Evolutionary conservation across 2,113 vertebrate species (phyloP).

Genomic region (Amblyopsis rosae): DNA sequence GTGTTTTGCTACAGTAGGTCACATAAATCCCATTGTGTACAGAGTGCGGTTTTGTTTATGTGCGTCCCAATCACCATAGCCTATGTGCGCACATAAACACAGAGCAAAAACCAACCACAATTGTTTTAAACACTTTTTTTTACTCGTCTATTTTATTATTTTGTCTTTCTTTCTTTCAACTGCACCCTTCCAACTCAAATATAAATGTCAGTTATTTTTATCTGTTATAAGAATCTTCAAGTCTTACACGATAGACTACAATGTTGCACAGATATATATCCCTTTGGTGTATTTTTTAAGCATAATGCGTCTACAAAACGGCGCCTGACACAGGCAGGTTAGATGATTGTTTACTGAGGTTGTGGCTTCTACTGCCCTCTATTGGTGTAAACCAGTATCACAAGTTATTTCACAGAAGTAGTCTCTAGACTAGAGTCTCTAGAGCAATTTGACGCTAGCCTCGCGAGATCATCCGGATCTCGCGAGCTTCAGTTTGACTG

Average conservation of each 20-base stretch:
- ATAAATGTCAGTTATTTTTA: no score
- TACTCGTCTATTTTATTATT: no score
- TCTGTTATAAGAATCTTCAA: no score
- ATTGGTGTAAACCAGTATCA: conserved; percentile 10
- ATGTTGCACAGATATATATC: background rate
- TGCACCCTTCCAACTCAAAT: no score
- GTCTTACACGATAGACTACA: background rate
- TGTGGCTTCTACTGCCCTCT: conserved; percentile 45
- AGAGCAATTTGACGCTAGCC: no score
- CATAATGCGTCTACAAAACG: background rate
- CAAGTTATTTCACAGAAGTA: no score
- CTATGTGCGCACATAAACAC: background rate
- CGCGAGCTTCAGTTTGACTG: no score
- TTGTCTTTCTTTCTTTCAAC: no score
- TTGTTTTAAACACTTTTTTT: no score
- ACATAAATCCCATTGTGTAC: background rate
- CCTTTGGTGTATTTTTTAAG: background rate
- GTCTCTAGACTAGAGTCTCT: no score
- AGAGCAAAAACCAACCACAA: background rate
- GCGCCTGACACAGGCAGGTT: background rate
- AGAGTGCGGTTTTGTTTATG: no score
- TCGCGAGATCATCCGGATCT: no score
- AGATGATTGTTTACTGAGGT: background rate
- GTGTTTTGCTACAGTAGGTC: conserved; percentile 5
- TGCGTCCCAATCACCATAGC: background rate